phyloP scores from a whole-genome alignment of 2,888 invertebrate species.

The Ceratothoa steindachneri region DNA sequence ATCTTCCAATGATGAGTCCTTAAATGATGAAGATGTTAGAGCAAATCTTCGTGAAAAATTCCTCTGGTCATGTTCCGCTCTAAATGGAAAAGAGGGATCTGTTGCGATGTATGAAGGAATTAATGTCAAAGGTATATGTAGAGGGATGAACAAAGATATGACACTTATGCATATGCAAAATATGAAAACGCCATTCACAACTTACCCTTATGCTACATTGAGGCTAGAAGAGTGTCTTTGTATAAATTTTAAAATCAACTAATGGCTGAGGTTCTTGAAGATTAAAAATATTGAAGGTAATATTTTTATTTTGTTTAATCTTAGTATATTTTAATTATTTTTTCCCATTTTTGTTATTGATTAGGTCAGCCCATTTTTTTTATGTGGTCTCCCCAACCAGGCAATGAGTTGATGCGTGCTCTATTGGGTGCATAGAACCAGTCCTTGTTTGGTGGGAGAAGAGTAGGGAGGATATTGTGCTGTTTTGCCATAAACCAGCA shows the following conservation, averaged over 20 bases:
- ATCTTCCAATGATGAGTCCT: neutral
- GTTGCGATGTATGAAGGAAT: constrained; percentile 13
- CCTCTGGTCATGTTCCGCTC: constrained; percentile 1
- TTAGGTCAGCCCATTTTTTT: too few species aligned
- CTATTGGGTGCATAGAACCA: too few species aligned
- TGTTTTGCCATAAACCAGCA: too few species aligned
- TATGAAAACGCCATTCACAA: constrained; percentile 14
- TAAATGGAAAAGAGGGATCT: neutral
- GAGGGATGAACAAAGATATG: constrained; percentile 32
- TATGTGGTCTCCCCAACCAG: too few species aligned
- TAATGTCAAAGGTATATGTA: constrained; percentile 6
- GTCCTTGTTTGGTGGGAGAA: too few species aligned
- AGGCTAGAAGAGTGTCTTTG: constrained; percentile 15
- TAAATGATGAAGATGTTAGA: neutral
- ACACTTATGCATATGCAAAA: constrained; percentile 14
- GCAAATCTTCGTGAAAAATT: constrained; percentile 9
- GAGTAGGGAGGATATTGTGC: too few species aligned
- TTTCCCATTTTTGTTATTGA: neutral
- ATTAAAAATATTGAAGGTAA: neutral
- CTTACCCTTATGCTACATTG: constrained; percentile 9
- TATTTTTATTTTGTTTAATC: neutral
- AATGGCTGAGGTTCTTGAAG: neutral
- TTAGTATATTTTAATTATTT: neutral
- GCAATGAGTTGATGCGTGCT: too few species aligned
- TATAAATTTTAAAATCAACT: neutral